Evolutionary conservation across 1,140 invertebrate species (phyloP), one percentile per base, ranked within the genome.

Genomic region (Sarcophaga peregrina): DNA sequence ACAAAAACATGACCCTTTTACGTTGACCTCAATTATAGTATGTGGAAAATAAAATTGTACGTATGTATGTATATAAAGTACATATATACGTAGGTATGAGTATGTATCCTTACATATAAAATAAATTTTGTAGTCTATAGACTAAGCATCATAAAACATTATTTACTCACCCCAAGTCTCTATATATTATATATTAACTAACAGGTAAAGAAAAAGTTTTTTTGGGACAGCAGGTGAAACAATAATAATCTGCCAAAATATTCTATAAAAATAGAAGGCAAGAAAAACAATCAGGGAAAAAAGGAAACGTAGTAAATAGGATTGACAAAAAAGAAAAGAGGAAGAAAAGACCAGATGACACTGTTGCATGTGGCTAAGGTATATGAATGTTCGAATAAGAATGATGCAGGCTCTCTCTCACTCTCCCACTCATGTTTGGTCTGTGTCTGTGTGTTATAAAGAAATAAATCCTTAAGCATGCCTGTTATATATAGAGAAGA

Each of bases 1-100:
- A 74, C 73, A 45, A 74, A 78, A 50, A 52, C 75, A 78, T 78
- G 75, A 78, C 75, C 75, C 74, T 47, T 78, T 78, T 78, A 50
- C 50, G 75, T 20, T 78, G 75, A 78, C 75, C 75, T 78, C 75
- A 78, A 78, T 78, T 78, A 78, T 37, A 2, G 25, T 37, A 37
- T 78, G 11, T 50, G n/a, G 20, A 78, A 78, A 78, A 78, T 47
- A 78, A 78, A 78, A 48, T 48, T 37, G 25, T 72, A 25, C 15
- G 58, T 13, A 37, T 37, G 25, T 72, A 25, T 4, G 58, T 13
- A 37, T 37, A 37, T 37, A 37, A 17, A 17, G 46, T 76, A 17
- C 48, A 75, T 75, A 15, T 5, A 10, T 74, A 45, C 37, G 45
- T 76, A n/a, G 9, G 62, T 72, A 25, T 72, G n/a, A 4, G 58